These are phyloP conservation scores for Mythimna impura DNA, from an alignment of 2,888 invertebrate genomes.

Conservation along the genomic window DNA sequence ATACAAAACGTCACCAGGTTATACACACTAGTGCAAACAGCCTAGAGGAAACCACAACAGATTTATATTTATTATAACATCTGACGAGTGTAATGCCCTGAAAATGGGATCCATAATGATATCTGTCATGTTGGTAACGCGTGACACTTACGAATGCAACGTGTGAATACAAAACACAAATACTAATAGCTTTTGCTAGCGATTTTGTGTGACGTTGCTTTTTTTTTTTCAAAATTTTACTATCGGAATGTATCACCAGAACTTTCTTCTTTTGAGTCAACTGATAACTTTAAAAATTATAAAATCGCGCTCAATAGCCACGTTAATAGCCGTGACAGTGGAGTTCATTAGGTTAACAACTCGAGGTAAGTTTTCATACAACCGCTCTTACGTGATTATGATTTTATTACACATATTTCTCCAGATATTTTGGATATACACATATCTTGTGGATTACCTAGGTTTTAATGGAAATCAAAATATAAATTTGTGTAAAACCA, in stretches of 20 bases:
- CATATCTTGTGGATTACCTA: too few species aligned
- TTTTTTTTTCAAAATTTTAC: not conserved
- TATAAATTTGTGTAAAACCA: too few species aligned
- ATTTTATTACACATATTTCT: too few species aligned
- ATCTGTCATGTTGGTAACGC: conserved; percentile 23
- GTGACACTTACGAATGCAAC: conserved; percentile 24
- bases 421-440: too few species aligned
- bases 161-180: conserved; percentile 5
- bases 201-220: not conserved
- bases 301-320: too few species aligned
- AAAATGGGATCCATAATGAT: conserved; percentile 49
- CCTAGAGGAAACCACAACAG: conserved; percentile 19
- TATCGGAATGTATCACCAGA: not conserved
- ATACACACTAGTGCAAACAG: not conserved
- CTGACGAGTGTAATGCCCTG: conserved; percentile 39
- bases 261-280: not conserved
- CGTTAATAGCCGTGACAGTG: too few species aligned
- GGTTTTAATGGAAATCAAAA: too few species aligned
- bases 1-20: conserved; percentile 12
- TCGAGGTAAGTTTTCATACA: too few species aligned
- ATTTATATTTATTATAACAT: conserved; percentile 3
- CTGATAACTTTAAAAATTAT: too few species aligned
- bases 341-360: too few species aligned
- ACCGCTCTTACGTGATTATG: too few species aligned
- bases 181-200: not conserved